Conservation (phyloP, 2,888 invertebrate species). For the Ormyrus thymus region DNA sequence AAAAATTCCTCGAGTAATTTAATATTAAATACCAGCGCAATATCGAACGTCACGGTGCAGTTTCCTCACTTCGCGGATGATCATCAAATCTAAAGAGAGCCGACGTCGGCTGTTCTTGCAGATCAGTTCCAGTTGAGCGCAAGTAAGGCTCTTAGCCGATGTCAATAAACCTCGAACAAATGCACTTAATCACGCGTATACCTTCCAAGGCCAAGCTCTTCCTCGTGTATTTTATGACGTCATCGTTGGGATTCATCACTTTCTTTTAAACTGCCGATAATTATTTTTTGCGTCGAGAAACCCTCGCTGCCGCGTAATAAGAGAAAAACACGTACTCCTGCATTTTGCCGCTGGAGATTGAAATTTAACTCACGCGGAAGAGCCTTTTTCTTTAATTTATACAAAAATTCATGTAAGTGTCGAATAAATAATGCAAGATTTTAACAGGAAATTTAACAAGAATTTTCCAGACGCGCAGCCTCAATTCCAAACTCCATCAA, state of each 20-base stretch:
- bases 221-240: slow-evolving; percentile 23
- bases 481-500: neutral
- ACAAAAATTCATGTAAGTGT: too few relatives aligned
- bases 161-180: slow-evolving; percentile 65
- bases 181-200: slow-evolving; percentile 65
- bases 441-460: neutral
- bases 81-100: slow-evolving; percentile 58
- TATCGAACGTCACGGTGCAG: slow-evolving; percentile 22
- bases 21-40: slow-evolving; percentile 30
- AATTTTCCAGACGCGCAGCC: neutral
- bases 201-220: slow-evolving; percentile 42
- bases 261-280: slow-evolving; percentile 32
- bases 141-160: slow-evolving; percentile 60
- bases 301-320: too few relatives aligned
- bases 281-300: slow-evolving; percentile 8
- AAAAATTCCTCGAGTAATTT: slow-evolving; percentile 6
- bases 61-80: slow-evolving; percentile 45
- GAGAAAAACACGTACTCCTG: too few relatives aligned
- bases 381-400: too few relatives aligned
- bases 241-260: slow-evolving; percentile 18
- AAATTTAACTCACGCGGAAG: too few relatives aligned
- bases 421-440: neutral
- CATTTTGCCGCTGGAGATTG: too few relatives aligned
- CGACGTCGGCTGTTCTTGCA: slow-evolving; percentile 62
- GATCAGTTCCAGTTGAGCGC: slow-evolving; percentile 65